Conservation (phyloP, 2,113 vertebrate genomes). For the Fregetta grallaria region DNA sequence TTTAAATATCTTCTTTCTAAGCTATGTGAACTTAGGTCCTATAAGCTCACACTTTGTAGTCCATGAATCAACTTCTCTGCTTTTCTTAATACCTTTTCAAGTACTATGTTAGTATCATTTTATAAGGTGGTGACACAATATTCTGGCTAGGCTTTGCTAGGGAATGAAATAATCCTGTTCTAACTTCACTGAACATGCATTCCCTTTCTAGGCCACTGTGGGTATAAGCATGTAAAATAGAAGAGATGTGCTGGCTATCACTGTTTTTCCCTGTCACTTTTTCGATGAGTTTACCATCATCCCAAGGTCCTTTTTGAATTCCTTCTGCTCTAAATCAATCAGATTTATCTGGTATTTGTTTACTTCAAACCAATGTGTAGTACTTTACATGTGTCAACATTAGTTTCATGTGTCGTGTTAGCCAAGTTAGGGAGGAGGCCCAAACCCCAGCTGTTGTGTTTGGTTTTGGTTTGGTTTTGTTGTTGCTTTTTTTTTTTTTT, state of each 20-base stretch:
- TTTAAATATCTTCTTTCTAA: slow-evolving; percentile 20
- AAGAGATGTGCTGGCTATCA: not conserved
- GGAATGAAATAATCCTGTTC: slow-evolving; percentile 42
- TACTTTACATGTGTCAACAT: slow-evolving; percentile 17
- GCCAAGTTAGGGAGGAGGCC: not conserved
- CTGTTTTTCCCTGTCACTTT: not conserved
- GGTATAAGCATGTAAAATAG: not conserved
- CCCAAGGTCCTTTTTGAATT: not conserved
- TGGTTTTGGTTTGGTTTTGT: not conserved
- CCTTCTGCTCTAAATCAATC: not conserved
- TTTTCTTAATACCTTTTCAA: slow-evolving; percentile 61
- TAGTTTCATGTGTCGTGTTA: slow-evolving; percentile 53
- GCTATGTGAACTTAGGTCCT: slow-evolving; percentile 7
- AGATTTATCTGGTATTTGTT: not conserved
- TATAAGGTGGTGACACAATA: slow-evolving; percentile 54
- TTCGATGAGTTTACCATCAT: not conserved
- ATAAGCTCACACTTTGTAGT: slow-evolving; percentile 42
- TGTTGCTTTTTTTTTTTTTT: not conserved
- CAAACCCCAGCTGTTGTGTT: not conserved
- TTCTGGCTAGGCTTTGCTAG: slow-evolving; percentile 39
- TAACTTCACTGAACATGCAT: slow-evolving; percentile 17
- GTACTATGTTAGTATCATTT: slow-evolving; percentile 59
- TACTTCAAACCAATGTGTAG: not conserved
- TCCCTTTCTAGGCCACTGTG: not conserved
- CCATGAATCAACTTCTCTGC: not conserved